A percentile compares a stretch with the other conserved stretches of the same genome.
phyloP scores from a whole-genome alignment of 2,113 vertebrate species.

The Phoxinus phoxinus region DNA sequence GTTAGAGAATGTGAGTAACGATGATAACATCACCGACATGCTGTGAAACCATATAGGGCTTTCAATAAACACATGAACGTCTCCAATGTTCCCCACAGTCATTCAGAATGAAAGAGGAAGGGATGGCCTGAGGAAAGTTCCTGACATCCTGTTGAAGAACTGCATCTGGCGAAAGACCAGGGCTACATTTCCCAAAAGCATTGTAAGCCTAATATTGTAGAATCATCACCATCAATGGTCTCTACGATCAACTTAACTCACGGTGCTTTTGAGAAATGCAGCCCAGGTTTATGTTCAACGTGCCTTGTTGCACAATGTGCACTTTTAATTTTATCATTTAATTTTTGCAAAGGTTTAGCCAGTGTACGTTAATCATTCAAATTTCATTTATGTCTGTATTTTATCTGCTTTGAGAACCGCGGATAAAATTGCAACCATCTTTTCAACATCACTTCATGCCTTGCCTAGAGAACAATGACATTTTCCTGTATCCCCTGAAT shows the following conservation, averaged over 20 bases:
- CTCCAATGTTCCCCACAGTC: conserved; percentile 14
- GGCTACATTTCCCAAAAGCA: no score
- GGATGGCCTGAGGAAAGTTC: not conserved
- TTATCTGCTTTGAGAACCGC: not conserved
- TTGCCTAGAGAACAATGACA: conserved; percentile 51
- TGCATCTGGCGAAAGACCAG: not conserved
- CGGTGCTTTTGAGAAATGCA: no score
- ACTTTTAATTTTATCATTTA: not conserved
- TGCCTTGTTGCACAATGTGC: not conserved
- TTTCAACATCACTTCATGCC: conserved; percentile 35
- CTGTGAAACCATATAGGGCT: conserved; percentile 37
- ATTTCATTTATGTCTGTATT: not conserved
- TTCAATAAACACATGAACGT: conserved; percentile 26
- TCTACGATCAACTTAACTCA: no score
- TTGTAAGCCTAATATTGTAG: no score
- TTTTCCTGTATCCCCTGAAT: conserved; percentile 55
- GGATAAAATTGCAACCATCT: not conserved
- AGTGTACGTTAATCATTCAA: not conserved
- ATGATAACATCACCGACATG: conserved; percentile 18
- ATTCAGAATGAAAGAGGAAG: conserved; percentile 6
- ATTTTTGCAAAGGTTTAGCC: not conserved
- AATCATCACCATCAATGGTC: no score
- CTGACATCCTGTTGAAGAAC: conserved; percentile 18
- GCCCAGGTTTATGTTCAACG: no score
- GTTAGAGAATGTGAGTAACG: conserved; percentile 4